Evolutionary conservation across 2,888 invertebrate genomes (phyloP).

Genomic region (Eupithecia subfuscata): DNA sequence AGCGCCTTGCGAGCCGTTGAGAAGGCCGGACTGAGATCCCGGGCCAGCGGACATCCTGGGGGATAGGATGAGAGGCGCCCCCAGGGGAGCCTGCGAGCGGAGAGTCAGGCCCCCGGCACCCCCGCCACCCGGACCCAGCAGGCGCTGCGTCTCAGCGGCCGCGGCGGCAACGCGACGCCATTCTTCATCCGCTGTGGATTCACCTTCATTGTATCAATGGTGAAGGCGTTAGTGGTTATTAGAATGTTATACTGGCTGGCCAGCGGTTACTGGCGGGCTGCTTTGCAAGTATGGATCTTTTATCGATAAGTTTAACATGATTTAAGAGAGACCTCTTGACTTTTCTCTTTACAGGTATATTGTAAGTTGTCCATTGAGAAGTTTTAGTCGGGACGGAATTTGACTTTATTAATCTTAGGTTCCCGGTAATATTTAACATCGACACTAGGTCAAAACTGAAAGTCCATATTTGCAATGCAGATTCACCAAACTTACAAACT

Average conservation of each 20-base stretch:
- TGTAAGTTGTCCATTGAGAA: background rate
- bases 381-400: background rate
- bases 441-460: background rate
- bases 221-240: slow-evolving; percentile 47
- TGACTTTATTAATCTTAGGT: background rate
- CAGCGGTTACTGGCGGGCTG: slow-evolving; percentile 13
- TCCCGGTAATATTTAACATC: background rate
- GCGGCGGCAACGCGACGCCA: slow-evolving; percentile 93
- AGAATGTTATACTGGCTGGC: slow-evolving; percentile 27
- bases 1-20: slow-evolving; percentile 75
- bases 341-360: background rate
- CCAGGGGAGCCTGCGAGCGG: slow-evolving; percentile 90
- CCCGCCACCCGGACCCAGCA: slow-evolving; percentile 84
- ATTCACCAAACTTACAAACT: background rate
- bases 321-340: background rate
- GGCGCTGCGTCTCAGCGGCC: slow-evolving; percentile 91
- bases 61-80: slow-evolving; percentile 96
- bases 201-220: slow-evolving; percentile 77
- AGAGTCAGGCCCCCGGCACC: slow-evolving; percentile 83
- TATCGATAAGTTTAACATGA: background rate
- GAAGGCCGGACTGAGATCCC: slow-evolving; percentile 88
- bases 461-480: slow-evolving; percentile 4
- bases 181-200: slow-evolving; percentile 90
- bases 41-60: slow-evolving; percentile 94
- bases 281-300: slow-evolving; percentile 2